A percentile compares a stretch with the other conserved stretches of the same genome.
Evolutionary conservation across 2,113 vertebrate genomes (phyloP).

Genomic region (Gavia stellata): DNA sequence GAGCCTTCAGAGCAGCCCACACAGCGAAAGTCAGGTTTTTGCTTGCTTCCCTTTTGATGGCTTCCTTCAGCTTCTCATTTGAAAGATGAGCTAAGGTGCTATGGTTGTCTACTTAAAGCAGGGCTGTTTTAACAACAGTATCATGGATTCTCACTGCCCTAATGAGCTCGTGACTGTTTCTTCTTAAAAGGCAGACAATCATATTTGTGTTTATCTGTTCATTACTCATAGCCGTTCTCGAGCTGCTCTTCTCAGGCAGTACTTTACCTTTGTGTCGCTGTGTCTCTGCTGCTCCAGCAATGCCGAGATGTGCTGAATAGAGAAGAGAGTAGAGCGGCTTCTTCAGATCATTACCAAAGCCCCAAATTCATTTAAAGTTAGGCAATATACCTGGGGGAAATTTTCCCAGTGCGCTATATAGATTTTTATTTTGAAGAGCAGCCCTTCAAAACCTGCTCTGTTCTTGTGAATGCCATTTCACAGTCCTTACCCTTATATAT

Average conservation of each 20-base stretch:
- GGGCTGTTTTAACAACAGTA: not conserved
- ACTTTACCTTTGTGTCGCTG: not conserved
- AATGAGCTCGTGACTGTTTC: not conserved
- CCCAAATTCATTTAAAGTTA: not conserved
- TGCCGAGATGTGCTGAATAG: not conserved
- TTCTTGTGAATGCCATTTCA: not conserved
- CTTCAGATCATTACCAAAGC: not conserved
- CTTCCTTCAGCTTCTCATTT: not conserved
- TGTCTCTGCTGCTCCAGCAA: not conserved
- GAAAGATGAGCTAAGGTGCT: not conserved
- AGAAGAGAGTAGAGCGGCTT: not conserved
- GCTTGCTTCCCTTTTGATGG: not conserved
- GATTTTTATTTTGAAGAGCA: not conserved
- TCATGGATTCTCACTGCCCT: not conserved
- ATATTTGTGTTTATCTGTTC: slow-evolving; percentile 30
- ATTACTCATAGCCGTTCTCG: not conserved
- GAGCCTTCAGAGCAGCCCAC: not conserved
- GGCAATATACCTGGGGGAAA: not conserved
- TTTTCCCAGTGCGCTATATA: not conserved
- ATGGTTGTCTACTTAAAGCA: not conserved
- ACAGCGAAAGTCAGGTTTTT: not conserved
- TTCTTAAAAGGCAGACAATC: not conserved
- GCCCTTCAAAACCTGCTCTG: not conserved
- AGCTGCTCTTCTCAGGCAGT: not conserved
- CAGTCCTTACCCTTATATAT: not conserved